A percentile compares a stretch with the other conserved stretches of the same genome.
These are phyloP conservation scores for Alitta virens DNA, from an alignment of 2,888 invertebrate species.

Conservation along the genomic window DNA sequence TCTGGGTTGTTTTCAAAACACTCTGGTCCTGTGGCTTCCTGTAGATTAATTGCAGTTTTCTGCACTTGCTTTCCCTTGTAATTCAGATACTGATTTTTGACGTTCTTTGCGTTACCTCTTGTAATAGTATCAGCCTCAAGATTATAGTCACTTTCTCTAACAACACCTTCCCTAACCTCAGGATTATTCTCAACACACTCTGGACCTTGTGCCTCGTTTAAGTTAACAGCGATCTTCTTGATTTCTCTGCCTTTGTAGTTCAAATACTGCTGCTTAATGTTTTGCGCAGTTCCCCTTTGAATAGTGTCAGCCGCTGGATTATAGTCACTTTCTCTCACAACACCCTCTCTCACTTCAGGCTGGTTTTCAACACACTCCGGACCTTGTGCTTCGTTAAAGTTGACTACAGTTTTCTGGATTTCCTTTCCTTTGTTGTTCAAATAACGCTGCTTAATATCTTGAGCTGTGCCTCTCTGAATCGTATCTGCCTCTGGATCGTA, in stretches of 20 bases:
- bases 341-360: constrained; percentile 23
- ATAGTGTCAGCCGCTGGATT: constrained; percentile 5
- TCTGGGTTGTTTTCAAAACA: constrained; percentile 27
- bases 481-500: constrained; percentile 2
- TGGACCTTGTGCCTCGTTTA: constrained; percentile 1
- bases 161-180: constrained; percentile 18
- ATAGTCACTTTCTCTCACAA: constrained; percentile 25
- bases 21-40: constrained; percentile 7
- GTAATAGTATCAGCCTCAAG: neutral
- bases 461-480: constrained; percentile 5
- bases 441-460: neutral
- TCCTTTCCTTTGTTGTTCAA: constrained; percentile 2
- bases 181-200: constrained; percentile 28
- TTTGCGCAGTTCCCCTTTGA: neutral
- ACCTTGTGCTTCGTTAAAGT: constrained; percentile 15
- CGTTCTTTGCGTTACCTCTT: neutral
- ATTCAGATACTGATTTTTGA: constrained; percentile 7
- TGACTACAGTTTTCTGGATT: constrained; percentile 22
- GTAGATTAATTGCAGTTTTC: constrained; percentile 3
- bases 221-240: constrained; percentile 6
- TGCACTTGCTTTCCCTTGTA: constrained; percentile 2
- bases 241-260: constrained; percentile 4
- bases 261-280: neutral
- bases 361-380: constrained; percentile 28
- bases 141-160: constrained; percentile 4